Conservation (phyloP, 2,797 vertebrate genomes). For the Pseudochromis fuscus region DNA sequence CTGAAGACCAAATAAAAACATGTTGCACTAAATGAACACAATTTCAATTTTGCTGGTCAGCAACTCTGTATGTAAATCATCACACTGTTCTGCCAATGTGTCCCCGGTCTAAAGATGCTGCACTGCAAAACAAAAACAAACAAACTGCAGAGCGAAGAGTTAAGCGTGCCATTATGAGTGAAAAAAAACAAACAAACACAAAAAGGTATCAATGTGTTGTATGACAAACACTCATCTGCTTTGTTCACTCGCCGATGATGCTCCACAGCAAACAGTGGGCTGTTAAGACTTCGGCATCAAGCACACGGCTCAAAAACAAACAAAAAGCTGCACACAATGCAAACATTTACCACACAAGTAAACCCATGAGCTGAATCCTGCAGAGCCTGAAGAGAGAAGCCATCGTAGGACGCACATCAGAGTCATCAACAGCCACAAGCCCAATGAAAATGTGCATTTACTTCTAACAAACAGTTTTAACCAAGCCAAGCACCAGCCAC, state of each 20-base stretch:
- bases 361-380: conserved; percentile 94
- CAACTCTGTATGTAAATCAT: conserved; percentile 17
- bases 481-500: conserved; percentile 57
- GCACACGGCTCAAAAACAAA: conserved; percentile 13
- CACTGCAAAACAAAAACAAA: conserved; percentile 40
- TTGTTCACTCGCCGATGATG: conserved; percentile 34
- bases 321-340: conserved; percentile 25
- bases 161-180: conserved; percentile 20
- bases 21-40: not conserved
- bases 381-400: conserved; percentile 84
- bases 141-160: conserved; percentile 9
- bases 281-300: conserved; percentile 12
- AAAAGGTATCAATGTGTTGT: conserved; percentile 9
- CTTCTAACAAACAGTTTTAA: conserved; percentile 1
- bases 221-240: conserved; percentile 38
- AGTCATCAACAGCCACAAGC: conserved; percentile 43
- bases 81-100: conserved; percentile 38
- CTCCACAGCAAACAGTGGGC: conserved; percentile 33
- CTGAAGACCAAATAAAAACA: conserved; percentile 6
- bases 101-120: conserved; percentile 42
- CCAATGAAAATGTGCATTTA: not conserved
- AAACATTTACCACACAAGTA: conserved; percentile 97
- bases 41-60: not conserved
- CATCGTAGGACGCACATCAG: conserved; percentile 35
- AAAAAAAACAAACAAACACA: too few species aligned